Conservation (phyloP, 2,113 vertebrate genomes). For the Anarhynchus alexandrinus region DNA sequence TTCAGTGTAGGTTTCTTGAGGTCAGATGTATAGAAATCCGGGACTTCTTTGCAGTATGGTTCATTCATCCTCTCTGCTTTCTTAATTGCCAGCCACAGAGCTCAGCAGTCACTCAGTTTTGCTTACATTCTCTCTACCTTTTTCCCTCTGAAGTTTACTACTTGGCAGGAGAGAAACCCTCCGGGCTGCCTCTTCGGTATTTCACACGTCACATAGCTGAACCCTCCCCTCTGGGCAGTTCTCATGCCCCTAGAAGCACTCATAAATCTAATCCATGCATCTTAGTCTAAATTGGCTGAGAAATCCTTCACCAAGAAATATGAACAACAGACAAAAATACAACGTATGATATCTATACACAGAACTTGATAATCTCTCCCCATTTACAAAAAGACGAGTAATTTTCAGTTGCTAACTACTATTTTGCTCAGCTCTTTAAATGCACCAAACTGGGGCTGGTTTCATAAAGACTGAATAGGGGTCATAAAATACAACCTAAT, state of each 20-base stretch:
- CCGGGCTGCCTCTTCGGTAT: not conserved
- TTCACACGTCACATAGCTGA: conserved; percentile 8
- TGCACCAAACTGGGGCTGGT: not conserved
- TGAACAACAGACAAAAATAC: not conserved
- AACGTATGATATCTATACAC: not conserved
- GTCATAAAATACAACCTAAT: not conserved
- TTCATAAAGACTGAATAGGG: not conserved
- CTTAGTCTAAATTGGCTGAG: not conserved
- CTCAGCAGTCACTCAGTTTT: conserved; percentile 33
- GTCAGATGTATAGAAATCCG: not conserved
- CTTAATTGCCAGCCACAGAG: not conserved
- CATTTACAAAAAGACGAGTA: not conserved
- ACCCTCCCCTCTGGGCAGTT: not conserved
- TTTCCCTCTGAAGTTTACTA: not conserved
- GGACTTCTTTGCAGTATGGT: not conserved
- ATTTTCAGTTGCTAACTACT: not conserved
- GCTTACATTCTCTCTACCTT: not conserved
- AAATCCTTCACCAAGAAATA: not conserved
- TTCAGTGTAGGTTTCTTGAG: not conserved
- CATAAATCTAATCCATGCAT: not conserved
- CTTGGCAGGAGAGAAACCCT: not conserved
- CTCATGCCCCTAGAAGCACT: not conserved
- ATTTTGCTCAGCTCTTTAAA: not conserved
- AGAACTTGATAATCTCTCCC: not conserved
- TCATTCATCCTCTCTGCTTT: conserved; percentile 64